A percentile compares a stretch with the other conserved stretches of the same genome.
Conservation (phyloP, 2,888 invertebrate species). For the Tachina lurida region DNA sequence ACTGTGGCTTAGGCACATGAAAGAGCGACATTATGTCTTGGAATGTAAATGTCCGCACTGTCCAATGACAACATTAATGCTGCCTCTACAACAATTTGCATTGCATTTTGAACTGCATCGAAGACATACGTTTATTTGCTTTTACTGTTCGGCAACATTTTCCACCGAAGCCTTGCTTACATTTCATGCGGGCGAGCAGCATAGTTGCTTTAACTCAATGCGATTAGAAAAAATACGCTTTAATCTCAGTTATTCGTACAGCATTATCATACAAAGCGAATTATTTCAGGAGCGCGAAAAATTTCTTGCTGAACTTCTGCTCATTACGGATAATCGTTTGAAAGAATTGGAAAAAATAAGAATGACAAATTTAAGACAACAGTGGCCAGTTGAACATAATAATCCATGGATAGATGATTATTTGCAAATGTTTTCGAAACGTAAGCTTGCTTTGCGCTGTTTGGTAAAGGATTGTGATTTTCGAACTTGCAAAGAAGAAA, state of each 20-base stretch:
- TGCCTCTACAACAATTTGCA: slow-evolving; percentile 56
- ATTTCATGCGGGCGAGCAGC: slow-evolving; percentile 53
- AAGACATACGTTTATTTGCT: slow-evolving; percentile 72
- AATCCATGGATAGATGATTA: slow-evolving; percentile 69
- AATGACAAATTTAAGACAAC: slow-evolving; percentile 44
- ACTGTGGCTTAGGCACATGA: slow-evolving; percentile 73
- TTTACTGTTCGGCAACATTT: slow-evolving; percentile 67
- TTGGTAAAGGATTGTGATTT: slow-evolving; percentile 59
- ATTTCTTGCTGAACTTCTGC: slow-evolving; percentile 59
- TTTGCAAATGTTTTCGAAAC: slow-evolving; percentile 41
- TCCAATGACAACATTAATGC: background rate
- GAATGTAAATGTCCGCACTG: slow-evolving; percentile 73
- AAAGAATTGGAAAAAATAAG: slow-evolving; percentile 47
- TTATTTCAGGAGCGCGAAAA: slow-evolving; percentile 49
- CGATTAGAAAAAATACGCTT: slow-evolving; percentile 65
- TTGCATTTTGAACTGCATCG: slow-evolving; percentile 71
- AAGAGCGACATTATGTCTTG: slow-evolving; percentile 66
- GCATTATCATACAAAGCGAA: slow-evolving; percentile 55
- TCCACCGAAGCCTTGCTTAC: slow-evolving; percentile 25
- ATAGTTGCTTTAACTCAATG: slow-evolving; percentile 33
- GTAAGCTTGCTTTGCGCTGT: slow-evolving; percentile 53
- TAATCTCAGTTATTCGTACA: slow-evolving; percentile 69
- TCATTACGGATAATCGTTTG: slow-evolving; percentile 62
- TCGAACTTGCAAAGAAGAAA: slow-evolving; percentile 49
- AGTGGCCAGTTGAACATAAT: slow-evolving; percentile 60